Conservation (phyloP, 1,140 invertebrate species). For the Drosophila ambigua region DNA sequence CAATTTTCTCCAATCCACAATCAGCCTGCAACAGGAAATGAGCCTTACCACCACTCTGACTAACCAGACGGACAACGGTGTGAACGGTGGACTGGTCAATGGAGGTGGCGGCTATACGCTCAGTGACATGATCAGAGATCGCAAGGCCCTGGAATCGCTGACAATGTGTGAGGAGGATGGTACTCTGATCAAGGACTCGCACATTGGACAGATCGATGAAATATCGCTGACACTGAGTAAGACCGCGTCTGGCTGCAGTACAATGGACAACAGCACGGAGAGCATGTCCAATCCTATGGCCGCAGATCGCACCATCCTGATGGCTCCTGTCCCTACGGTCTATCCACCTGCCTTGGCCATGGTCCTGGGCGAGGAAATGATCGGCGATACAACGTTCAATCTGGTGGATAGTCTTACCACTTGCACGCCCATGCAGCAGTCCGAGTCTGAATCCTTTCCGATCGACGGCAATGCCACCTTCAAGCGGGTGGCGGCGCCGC, state of each 20-base stretch:
- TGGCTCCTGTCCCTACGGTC: neutral
- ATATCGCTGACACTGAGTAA: conserved; percentile 76
- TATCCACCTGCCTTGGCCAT: conserved; percentile 49
- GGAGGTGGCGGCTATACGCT: conserved; percentile 60
- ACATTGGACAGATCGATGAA: conserved; percentile 80
- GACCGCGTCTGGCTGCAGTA: conserved; percentile 77
- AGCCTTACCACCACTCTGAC: conserved; percentile 55
- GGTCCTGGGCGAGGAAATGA: conserved; percentile 74
- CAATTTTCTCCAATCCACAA: conserved; percentile 75
- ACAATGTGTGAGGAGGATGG: conserved; percentile 79
- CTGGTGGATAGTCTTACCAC: conserved; percentile 72
- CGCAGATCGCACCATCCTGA: conserved; percentile 7
- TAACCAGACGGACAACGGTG: conserved; percentile 29
- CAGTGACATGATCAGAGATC: conserved; percentile 76
- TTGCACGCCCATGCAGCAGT: conserved; percentile 26
- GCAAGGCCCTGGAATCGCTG: conserved; percentile 73
- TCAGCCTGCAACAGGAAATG: conserved; percentile 58
- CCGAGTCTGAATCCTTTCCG: conserved; percentile 35
- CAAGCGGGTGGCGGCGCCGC: conserved; percentile 19
- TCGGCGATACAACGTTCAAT: conserved; percentile 73
- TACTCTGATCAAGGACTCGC: conserved; percentile 79
- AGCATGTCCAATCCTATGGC: conserved; percentile 60
- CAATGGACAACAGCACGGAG: conserved; percentile 82
- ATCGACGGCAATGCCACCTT: conserved; percentile 47
- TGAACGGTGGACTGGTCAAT: neutral